Base-by-base conservation (phyloP, 1,140 invertebrate genomes). In the Maniola jurtina region DNA sequence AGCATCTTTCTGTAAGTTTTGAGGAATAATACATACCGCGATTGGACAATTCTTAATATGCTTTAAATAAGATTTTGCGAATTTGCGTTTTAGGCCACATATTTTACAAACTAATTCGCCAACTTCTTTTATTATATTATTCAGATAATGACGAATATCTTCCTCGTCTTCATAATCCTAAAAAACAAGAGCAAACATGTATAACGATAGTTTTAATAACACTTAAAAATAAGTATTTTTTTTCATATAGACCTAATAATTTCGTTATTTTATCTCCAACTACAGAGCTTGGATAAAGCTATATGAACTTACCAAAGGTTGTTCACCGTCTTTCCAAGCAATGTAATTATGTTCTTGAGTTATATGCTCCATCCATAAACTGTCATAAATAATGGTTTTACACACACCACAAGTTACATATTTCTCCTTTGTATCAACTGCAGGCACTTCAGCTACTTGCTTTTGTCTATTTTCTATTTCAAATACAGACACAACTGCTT, bases 301-400 rank as follows among this genome's bases (percentile, higher is more conserved):
- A 25, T 25, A 16, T 38, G 7, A 61, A 73, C 68, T 72, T 67
- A 78, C 76, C 66, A 84, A 66, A 34, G 63, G 62, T 1, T 14
- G 42, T 8, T 77, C 73, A 35, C 75, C 79, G 11, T 76, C 68
- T 61, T 72, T 77, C 83, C 80, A 88, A 38, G 85, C 79, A 6
- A 83, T 58, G 70, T 88, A 86, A 57, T 81, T 74, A 40, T 88
- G 85, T 65, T 74, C 61, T 50, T 70, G 70, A 5, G 58, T 47
- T 48, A 79, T 80, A 68, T 86, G 84, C 13, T 72, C 60, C 6
- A 77, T 57, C 82, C 82, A 86, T 1, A 59, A 47, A 25, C 55
- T 42, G 0, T 70, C 48, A n/a, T 16, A 25, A 1, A 81, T 52
- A 10, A 66, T 63, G 62, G 78, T 48, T 10, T 71, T 64, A 67